phyloP scores from a whole-genome alignment of 2,797 vertebrate genomes.

The Ctenopoma multispine region DNA sequence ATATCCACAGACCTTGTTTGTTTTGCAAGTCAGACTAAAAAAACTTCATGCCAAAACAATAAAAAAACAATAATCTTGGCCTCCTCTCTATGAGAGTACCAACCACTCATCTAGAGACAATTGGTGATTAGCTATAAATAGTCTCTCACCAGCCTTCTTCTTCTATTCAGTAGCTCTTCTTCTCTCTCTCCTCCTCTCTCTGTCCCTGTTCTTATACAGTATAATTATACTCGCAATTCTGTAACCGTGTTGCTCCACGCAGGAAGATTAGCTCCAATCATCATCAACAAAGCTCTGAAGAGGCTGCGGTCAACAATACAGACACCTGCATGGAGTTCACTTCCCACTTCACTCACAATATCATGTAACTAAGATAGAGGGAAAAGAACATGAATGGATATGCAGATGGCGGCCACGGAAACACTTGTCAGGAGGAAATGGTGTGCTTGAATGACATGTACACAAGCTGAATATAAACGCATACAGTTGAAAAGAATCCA shows the following conservation, averaged over 20 bases:
- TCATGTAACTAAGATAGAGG: background rate
- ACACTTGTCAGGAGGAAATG: background rate
- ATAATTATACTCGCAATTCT: constrained; percentile 56
- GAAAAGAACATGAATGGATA: background rate
- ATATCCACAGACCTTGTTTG: too few species aligned
- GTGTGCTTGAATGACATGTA: too few species aligned
- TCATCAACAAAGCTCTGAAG: constrained; percentile 59
- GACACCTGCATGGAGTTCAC: constrained; percentile 44
- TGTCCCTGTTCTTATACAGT: constrained; percentile 12
- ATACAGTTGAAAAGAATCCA: background rate
- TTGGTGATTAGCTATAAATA: constrained; percentile 59
- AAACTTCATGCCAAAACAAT: too few species aligned
- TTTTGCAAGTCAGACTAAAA: too few species aligned
- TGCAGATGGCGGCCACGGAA: background rate
- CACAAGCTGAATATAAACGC: background rate
- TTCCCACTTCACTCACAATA: constrained; percentile 30
- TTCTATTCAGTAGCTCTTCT: constrained; percentile 14
- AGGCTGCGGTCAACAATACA: constrained; percentile 52
- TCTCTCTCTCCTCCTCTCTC: background rate
- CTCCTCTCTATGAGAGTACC: constrained; percentile 36
- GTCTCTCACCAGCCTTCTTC: constrained; percentile 19
- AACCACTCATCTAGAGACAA: constrained; percentile 34
- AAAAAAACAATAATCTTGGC: background rate
- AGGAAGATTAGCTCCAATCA: constrained; percentile 67
- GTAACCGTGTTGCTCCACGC: constrained; percentile 46